phyloP scores from a whole-genome alignment of 2,113 vertebrate species.

The Micromys minutus region DNA sequence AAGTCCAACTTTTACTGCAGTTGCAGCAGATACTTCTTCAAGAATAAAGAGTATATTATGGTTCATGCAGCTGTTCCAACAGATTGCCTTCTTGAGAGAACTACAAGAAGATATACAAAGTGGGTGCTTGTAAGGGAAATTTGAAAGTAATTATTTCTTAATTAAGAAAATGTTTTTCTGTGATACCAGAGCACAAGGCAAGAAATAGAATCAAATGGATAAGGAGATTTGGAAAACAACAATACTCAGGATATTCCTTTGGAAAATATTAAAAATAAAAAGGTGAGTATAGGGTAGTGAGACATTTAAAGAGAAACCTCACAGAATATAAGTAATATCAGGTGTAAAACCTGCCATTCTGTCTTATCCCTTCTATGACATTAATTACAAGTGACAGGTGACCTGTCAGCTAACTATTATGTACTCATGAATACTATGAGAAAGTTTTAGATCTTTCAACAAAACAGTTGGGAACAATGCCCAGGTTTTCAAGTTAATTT shows the following conservation, averaged over 20 bases:
- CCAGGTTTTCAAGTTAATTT: constrained; percentile 62
- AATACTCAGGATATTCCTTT: neutral
- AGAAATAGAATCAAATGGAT: constrained; percentile 77
- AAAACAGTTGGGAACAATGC: neutral
- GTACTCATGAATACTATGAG: constrained; percentile 53
- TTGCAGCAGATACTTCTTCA: constrained; percentile 80
- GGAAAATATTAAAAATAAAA: constrained; percentile 65
- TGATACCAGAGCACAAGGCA: constrained; percentile 75
- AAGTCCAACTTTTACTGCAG: constrained; percentile 77
- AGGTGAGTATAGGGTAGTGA: constrained; percentile 31
- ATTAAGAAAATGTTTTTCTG: constrained; percentile 81
- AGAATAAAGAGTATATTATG: constrained; percentile 80
- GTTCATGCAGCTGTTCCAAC: constrained; percentile 81
- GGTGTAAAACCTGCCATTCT: constrained; percentile 81
- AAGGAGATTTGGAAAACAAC: constrained; percentile 59
- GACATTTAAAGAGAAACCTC: constrained; percentile 71
- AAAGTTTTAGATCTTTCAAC: constrained; percentile 58
- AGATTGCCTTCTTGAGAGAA: constrained; percentile 79
- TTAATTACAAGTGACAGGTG: constrained; percentile 83
- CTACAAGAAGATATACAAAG: constrained; percentile 74
- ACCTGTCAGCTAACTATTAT: constrained; percentile 65
- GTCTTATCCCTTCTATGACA: constrained; percentile 77
- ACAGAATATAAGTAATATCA: constrained; percentile 75
- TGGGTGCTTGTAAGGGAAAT: constrained; percentile 78
- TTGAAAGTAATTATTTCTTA: constrained; percentile 82